Evolutionary conservation across 2,888 invertebrate species (phyloP).

Genomic region (Petrolisthes manimaculis): DNA sequence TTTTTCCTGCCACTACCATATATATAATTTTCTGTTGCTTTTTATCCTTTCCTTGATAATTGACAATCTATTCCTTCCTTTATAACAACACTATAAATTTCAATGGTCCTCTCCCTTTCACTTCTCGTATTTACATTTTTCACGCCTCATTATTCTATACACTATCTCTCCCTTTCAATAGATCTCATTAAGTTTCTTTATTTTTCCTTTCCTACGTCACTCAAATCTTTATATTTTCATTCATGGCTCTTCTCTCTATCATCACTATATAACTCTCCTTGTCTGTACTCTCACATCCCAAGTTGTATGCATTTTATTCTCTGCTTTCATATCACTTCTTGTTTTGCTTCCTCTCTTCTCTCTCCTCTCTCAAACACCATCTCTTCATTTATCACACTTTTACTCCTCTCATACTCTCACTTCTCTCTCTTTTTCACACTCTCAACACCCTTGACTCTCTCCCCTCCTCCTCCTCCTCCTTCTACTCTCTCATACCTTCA

Average conservation of each 20-base stretch:
- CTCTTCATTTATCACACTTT: not conserved
- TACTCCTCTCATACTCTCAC: not conserved
- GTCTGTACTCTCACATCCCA: not conserved
- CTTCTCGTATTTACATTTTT: not conserved
- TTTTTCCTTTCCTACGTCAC: not conserved
- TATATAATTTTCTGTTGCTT: too few relatives aligned
- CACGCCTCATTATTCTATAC: not conserved
- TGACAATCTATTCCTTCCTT: too few relatives aligned
- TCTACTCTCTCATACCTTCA: not conserved
- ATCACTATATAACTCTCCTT: too few relatives aligned
- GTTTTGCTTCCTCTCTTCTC: too few relatives aligned
- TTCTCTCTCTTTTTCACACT: not conserved
- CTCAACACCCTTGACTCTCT: not conserved
- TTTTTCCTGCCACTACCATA: too few relatives aligned
- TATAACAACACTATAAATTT: too few relatives aligned
- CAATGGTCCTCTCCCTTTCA: too few relatives aligned
- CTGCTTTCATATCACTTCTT: too few relatives aligned
- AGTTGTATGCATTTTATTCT: not conserved
- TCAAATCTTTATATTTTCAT: not conserved
- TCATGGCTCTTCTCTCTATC: not conserved
- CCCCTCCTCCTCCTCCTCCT: not conserved
- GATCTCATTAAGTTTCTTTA: not conserved
- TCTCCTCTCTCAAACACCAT: not conserved
- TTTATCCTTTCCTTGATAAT: too few relatives aligned
- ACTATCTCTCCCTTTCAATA: not conserved